These are phyloP conservation scores for Drosophila paranaensis DNA, from an alignment of 2,888 invertebrate genomes.

Conservation along the genomic window DNA sequence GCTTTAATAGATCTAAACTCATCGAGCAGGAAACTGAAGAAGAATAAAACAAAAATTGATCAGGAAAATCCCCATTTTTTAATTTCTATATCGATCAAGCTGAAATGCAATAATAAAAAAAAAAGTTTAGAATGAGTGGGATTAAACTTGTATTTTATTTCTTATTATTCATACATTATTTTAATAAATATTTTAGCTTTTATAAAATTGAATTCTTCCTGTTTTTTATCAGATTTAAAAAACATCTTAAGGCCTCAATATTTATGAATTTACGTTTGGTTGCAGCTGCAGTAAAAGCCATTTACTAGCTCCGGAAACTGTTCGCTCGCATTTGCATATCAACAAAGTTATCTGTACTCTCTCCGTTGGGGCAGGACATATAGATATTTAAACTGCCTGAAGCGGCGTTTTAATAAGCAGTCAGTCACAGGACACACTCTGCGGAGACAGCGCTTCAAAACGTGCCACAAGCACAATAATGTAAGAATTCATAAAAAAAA, in stretches of 20 bases:
- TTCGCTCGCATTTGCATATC: conserved; percentile 37
- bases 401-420: conserved; percentile 70
- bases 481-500: conserved; percentile 61
- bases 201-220: too few relatives aligned
- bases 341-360: neutral
- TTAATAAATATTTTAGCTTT: too few relatives aligned
- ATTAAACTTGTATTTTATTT: neutral
- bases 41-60: neutral
- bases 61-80: neutral
- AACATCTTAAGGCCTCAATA: too few relatives aligned
- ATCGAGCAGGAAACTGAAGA: neutral
- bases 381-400: conserved; percentile 47
- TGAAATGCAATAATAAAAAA: neutral
- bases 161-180: neutral
- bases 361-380: conserved; percentile 12
- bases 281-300: neutral
- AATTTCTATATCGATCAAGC: neutral
- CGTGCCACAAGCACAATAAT: conserved; percentile 68
- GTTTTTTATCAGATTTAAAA: too few relatives aligned
- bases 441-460: conserved; percentile 39
- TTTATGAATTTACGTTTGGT: too few relatives aligned
- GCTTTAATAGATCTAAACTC: neutral
- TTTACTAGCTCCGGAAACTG: neutral
- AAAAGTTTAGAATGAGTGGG: neutral
- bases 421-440: conserved; percentile 27